Conservation (phyloP, 2,797 vertebrate genomes). For the Pangasius krempfi region DNA sequence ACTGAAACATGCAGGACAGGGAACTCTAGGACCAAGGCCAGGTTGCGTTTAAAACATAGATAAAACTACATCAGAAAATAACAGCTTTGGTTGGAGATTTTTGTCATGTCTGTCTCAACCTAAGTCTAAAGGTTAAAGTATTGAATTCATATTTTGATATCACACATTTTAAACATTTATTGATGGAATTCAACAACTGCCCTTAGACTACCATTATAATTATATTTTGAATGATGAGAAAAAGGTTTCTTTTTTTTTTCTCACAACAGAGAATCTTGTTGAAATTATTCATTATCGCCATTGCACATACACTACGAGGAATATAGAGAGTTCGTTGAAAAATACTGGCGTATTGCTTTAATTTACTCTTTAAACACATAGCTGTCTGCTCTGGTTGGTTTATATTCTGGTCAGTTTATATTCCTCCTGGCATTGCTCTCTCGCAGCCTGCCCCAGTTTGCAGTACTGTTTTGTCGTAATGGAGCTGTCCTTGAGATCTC, state of each 20-base stretch:
- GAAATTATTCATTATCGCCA: not conserved
- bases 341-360: not conserved
- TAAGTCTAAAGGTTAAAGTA: not conserved
- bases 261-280: not conserved
- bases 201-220: not conserved
- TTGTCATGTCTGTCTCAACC: not conserved
- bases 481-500: not conserved
- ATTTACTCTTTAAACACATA: not conserved
- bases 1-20: not conserved
- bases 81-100: not conserved
- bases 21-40: not conserved
- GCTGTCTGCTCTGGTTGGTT: not conserved
- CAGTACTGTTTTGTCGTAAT: not conserved
- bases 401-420: constrained; percentile 13
- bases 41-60: not conserved
- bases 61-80: not conserved
- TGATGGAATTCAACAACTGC: not conserved
- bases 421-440: constrained; percentile 3
- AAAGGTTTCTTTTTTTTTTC: not conserved
- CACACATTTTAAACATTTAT: not conserved
- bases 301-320: not conserved
- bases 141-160: not conserved
- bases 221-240: not conserved
- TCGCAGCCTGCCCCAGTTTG: constrained; percentile 35
- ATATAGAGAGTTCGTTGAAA: not conserved